Evolutionary conservation across 2,888 invertebrate species (phyloP), one percentile per base, ranked within the genome.

Genomic region (Arge pagana): DNA sequence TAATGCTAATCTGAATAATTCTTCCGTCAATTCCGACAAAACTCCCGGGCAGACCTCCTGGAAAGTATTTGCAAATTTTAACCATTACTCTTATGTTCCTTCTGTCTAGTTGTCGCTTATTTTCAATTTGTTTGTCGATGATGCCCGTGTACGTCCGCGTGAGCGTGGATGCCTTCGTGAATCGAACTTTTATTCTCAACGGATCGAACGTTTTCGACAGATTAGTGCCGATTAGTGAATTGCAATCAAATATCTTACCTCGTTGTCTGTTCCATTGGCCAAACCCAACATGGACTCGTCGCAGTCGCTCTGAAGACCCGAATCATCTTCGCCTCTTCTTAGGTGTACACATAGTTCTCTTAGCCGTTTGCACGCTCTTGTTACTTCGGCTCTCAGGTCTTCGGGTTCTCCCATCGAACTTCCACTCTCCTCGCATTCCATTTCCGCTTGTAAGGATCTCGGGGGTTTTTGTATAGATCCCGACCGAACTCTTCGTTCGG

Each of bases 381-480:
- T 66, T 74, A 78, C 83, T 79, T 83, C 87, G 81, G 70, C 79
- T 70, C 60, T 76, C 60, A 69, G 74, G 67, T 64, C 70, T 8
- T 79, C 76, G 40, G 72, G 75, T 45, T 77, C 79, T 6, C 76
- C 77, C 39, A 83, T 81, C n/a, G 81, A 82, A 48, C 65, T 68
- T 37, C 81, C 82, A 2, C 84, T 85, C 54, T 89, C 89, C 62
- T 85, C 86, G 43, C 89, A 84, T 74, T 94, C 93, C 87, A 96
- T 90, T 82, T 96, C 95, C 60, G 90, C 92, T 71, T 92, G 90
- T 53, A 96, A 82, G 16, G 94, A 93, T 56, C 90, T 77, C 57
- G 83, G 81, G 5, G 83, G 78, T 56, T 65, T 71, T 49, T 69
- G 71, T 63, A 70, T 70, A 57, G 72, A 72, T 42, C 68, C 71